Evolutionary conservation across 2,888 invertebrate species (phyloP).

Genomic region (Drosophila anomalata): DNA sequence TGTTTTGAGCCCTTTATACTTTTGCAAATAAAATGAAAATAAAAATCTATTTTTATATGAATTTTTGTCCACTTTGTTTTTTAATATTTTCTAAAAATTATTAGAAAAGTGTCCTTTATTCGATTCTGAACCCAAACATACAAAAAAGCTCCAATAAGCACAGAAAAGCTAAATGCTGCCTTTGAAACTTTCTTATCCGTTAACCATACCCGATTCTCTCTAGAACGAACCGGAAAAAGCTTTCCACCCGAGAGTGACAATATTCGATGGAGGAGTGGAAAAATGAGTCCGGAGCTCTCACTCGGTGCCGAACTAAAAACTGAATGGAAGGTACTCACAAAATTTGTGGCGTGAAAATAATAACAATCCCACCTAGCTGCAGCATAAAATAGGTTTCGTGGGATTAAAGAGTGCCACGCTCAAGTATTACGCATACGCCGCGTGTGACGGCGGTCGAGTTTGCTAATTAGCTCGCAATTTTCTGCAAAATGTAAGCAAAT

Average conservation of each 20-base stretch:
- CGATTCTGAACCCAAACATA: background rate
- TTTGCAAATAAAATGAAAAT: background rate
- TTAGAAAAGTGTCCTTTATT: background rate
- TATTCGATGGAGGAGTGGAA: background rate
- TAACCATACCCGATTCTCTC: background rate
- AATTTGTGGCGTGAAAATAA: slow-evolving; percentile 17
- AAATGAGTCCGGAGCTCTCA: no score
- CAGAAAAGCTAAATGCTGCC: background rate
- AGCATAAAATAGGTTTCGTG: slow-evolving; percentile 14
- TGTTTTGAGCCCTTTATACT: slow-evolving; percentile 2
- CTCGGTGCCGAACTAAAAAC: background rate
- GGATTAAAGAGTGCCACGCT: background rate
- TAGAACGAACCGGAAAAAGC: slow-evolving; percentile 6
- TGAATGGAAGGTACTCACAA: slow-evolving; percentile 38
- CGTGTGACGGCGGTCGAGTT: slow-evolving; percentile 23
- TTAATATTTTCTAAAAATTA: background rate
- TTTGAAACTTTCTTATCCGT: background rate
- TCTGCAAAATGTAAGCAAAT: slow-evolving; percentile 58
- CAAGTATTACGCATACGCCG: slow-evolving; percentile 43
- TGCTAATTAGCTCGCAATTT: slow-evolving; percentile 4
- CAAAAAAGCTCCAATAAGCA: background rate
- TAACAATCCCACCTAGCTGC: slow-evolving; percentile 19
- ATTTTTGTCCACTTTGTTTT: background rate
- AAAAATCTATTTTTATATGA: background rate
- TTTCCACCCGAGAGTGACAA: background rate